Evolutionary conservation across 2,797 vertebrate species (phyloP).

Genomic region (Rhabdomys pumilio): DNA sequence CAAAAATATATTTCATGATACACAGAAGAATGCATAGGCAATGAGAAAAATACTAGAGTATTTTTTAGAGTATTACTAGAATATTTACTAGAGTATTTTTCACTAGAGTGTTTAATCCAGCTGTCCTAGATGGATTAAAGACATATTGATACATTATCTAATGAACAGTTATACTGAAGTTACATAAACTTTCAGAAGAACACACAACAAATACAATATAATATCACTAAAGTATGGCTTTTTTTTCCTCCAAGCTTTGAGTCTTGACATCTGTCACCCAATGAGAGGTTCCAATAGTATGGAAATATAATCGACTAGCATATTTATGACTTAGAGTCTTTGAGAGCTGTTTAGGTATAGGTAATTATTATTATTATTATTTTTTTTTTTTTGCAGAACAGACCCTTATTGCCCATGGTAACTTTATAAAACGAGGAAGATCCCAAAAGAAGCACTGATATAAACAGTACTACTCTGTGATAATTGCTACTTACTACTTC

Average conservation of each 20-base stretch:
- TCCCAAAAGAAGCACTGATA: neutral
- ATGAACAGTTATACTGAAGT: neutral
- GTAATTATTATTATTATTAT: no score
- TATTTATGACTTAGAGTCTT: neutral
- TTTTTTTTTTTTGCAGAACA: neutral
- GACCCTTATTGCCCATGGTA: neutral
- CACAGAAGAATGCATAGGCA: neutral
- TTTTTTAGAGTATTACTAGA: no score
- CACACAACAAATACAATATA: neutral
- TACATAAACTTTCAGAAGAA: neutral
- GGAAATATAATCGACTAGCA: neutral
- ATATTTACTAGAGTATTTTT: no score
- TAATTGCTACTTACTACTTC: neutral
- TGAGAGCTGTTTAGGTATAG: neutral
- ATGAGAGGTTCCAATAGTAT: neutral
- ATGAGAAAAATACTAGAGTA: neutral
- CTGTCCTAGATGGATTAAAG: conserved; percentile 6
- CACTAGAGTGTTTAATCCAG: no score
- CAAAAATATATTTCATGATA: conserved; percentile 30
- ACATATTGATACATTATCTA: neutral
- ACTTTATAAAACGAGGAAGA: neutral
- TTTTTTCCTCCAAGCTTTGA: neutral
- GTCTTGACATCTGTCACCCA: neutral
- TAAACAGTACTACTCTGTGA: accelerated
- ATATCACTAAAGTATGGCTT: neutral